Conservation (phyloP, 2,113 vertebrate genomes). For the Circaetus cinerascens region DNA sequence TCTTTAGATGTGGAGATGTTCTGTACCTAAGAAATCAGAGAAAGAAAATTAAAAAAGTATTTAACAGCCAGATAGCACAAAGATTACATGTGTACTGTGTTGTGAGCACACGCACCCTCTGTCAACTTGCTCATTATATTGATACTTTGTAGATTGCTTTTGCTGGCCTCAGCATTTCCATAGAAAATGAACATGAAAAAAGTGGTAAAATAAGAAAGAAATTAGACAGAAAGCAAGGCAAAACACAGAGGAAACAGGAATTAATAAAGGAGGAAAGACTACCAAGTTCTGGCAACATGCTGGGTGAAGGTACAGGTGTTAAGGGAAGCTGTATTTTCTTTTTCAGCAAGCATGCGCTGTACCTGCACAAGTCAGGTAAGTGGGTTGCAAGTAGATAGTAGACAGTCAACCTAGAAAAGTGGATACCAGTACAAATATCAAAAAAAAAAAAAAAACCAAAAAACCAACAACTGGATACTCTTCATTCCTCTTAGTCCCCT, state of each 20-base stretch:
- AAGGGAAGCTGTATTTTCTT: not conserved
- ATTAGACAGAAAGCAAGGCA: not conserved
- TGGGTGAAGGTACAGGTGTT: not conserved
- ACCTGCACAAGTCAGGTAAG: not conserved
- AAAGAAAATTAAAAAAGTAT: not conserved
- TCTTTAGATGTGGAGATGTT: not conserved
- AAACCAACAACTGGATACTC: not conserved
- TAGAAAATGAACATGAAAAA: not conserved
- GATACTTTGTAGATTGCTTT: not conserved
- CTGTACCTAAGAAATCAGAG: constrained; percentile 38
- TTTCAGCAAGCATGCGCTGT: not conserved
- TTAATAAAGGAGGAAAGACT: not conserved
- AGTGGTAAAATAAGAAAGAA: not conserved
- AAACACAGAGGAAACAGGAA: not conserved
- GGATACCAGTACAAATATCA: not conserved
- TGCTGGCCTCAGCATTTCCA: not conserved
- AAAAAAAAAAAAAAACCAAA: not conserved
- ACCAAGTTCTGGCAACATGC: not conserved
- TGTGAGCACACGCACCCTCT: not conserved
- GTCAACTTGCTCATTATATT: not conserved
- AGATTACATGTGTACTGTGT: not conserved
- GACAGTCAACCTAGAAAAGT: not conserved
- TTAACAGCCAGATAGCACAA: not conserved
- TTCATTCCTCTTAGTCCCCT: not conserved
- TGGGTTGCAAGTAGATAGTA: not conserved